These are phyloP conservation scores for Gymnocypris eckloni DNA, from an alignment of 2,797 vertebrate species.

Conservation along the genomic window DNA sequence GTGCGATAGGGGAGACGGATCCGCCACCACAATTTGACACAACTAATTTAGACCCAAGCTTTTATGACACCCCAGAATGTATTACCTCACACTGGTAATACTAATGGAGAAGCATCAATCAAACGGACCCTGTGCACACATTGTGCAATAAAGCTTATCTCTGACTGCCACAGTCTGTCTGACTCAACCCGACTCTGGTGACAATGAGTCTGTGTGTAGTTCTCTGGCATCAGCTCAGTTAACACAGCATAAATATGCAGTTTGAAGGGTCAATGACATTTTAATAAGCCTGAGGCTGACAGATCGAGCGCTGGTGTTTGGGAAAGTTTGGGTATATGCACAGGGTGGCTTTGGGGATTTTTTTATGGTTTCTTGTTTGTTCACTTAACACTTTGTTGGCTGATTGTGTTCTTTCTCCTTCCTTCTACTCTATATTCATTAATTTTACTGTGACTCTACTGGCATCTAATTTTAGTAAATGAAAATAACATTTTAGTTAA, in stretches of 20 bases:
- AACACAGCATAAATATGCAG: conserved; percentile 80
- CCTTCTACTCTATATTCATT: neutral
- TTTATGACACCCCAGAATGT: conserved; percentile 74
- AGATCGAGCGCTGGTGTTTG: conserved; percentile 60
- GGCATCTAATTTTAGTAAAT: neutral
- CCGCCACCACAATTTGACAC: conserved; percentile 75
- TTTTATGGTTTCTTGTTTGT: conserved; percentile 61
- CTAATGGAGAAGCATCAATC: conserved; percentile 82
- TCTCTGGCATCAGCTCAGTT: conserved; percentile 73
- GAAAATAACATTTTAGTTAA: neutral
- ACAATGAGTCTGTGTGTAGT: conserved; percentile 64
- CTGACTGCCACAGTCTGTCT: conserved; percentile 77
- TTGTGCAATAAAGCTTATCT: conserved; percentile 83
- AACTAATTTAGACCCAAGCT: conserved; percentile 78
- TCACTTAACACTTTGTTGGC: neutral
- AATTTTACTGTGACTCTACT: neutral
- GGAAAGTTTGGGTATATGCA: conserved; percentile 23
- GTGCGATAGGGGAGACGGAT: conserved; percentile 70
- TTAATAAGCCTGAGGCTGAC: conserved; percentile 80
- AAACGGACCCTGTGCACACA: conserved; percentile 70
- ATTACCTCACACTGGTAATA: conserved; percentile 76
- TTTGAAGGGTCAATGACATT: conserved; percentile 80
- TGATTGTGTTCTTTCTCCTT: neutral
- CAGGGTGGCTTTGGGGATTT: conserved; percentile 58
- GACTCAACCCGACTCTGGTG: conserved; percentile 70